Conservation (phyloP, 2,888 invertebrate genomes). For the Plebejus argus region DNA sequence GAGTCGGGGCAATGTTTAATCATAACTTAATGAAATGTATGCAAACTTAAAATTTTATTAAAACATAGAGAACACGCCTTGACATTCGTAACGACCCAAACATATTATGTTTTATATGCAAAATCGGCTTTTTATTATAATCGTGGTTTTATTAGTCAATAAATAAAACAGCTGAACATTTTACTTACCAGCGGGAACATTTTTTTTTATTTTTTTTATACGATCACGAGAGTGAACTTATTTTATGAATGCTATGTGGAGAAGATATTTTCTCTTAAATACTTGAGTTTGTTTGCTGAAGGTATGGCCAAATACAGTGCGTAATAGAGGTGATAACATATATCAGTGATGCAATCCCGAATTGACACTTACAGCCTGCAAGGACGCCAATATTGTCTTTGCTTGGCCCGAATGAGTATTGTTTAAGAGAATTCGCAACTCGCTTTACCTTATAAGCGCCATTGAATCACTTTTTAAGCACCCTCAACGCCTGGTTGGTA, state of each 20-base stretch:
- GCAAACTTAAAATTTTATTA: not conserved
- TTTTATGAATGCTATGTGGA: conserved; percentile 40
- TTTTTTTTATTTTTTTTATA: conserved; percentile 36
- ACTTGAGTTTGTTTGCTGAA: conserved; percentile 60
- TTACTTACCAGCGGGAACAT: conserved; percentile 66
- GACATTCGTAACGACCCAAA: not conserved
- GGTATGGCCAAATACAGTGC: conserved; percentile 55
- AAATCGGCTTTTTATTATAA: conserved; percentile 11
- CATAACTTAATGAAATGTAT: no score
- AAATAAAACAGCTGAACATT: conserved; percentile 22
- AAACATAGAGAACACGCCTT: not conserved
- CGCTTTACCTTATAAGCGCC: not conserved
- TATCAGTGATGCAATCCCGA: conserved; percentile 58
- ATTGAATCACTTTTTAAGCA: not conserved
- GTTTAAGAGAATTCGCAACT: not conserved
- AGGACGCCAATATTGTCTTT: conserved; percentile 26
- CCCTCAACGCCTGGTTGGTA: not conserved
- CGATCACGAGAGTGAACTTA: conserved; percentile 39
- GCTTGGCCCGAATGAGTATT: not conserved
- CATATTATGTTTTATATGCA: not conserved
- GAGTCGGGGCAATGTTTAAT: not conserved
- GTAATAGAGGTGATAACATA: conserved; percentile 67
- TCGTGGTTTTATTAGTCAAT: conserved; percentile 18
- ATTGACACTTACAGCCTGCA: conserved; percentile 45
- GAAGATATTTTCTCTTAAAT: conserved; percentile 60